These are phyloP conservation scores for Megaustenia siamemsis DNA, from an alignment of 2,888 invertebrate genomes.

Conservation along the genomic window DNA sequence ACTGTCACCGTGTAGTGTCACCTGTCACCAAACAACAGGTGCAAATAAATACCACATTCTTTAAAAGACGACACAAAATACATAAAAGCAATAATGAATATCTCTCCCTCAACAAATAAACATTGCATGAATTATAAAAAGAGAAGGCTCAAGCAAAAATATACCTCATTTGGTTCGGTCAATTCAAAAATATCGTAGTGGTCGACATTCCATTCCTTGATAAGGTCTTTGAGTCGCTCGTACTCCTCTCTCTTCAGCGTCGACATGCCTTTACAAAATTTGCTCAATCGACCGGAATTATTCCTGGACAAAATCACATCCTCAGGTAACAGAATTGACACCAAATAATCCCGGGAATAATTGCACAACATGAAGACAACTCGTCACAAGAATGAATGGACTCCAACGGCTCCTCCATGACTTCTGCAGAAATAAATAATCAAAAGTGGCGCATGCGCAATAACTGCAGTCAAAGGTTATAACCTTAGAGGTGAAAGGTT, in stretches of 20 bases:
- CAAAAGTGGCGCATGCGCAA: slow-evolving; percentile 1
- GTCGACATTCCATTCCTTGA: slow-evolving; percentile 99
- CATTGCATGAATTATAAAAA: neutral
- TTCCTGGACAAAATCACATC: neutral
- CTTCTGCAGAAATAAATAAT: neutral
- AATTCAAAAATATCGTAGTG: slow-evolving; percentile 98
- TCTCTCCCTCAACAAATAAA: neutral
- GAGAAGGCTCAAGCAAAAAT: neutral
- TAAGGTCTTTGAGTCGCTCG: slow-evolving; percentile 81
- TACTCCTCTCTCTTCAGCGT: slow-evolving; percentile 65
- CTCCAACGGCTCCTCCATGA: neutral
- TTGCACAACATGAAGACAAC: neutral
- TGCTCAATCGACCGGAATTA: neutral
- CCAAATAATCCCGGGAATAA: neutral
- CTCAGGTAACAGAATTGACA: neutral
- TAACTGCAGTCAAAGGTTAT: neutral
- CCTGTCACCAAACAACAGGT: slow-evolving; percentile 32
- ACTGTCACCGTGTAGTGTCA: slow-evolving; percentile 61
- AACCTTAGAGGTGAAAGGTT: too few relatives aligned
- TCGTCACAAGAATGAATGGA: neutral
- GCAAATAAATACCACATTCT: neutral
- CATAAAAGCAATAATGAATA: neutral
- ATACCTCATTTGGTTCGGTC: slow-evolving; percentile 97
- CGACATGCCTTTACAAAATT: slow-evolving; percentile 39
- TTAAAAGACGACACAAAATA: neutral